Percentiles rank a stretch among this genome's conserved stretches.
Evolutionary conservation across 2,113 vertebrate species (phyloP).

Genomic region (Theropithecus gelada): DNA sequence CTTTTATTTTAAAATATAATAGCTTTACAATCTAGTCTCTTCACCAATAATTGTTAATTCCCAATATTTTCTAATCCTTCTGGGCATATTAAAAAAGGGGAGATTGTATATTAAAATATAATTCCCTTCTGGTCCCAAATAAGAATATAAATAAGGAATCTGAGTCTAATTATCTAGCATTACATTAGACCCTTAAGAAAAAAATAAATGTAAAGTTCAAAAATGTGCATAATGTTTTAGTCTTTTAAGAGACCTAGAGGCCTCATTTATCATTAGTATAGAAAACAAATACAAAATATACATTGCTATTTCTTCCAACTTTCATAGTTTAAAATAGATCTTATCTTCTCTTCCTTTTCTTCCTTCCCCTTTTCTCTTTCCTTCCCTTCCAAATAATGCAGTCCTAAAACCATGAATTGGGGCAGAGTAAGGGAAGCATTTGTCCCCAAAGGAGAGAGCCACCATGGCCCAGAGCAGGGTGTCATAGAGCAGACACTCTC

Average conservation of each 20-base stretch:
- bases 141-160: conserved; percentile 74
- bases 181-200: conserved; percentile 67
- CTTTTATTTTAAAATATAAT: conserved; percentile 57
- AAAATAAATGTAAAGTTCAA: conserved; percentile 50
- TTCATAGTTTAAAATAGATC: conserved; percentile 18
- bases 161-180: conserved; percentile 77
- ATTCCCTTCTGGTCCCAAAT: conserved; percentile 55
- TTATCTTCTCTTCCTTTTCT: neutral
- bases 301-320: conserved; percentile 19
- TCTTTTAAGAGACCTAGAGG: conserved; percentile 14
- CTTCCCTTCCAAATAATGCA: neutral
- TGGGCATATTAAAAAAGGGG: conserved; percentile 61
- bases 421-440: neutral
- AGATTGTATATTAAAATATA: conserved; percentile 55
- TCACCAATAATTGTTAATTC: conserved; percentile 56
- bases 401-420: neutral
- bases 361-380: neutral
- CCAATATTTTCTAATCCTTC: conserved; percentile 45
- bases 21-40: conserved; percentile 50
- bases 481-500: neutral
- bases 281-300: neutral
- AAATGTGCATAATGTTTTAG: conserved; percentile 24
- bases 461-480: neutral
- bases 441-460: neutral
- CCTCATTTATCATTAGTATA: neutral